Base-by-base conservation (phyloP, 2,113 vertebrate species). In the Microtus ochrogaster region DNA sequence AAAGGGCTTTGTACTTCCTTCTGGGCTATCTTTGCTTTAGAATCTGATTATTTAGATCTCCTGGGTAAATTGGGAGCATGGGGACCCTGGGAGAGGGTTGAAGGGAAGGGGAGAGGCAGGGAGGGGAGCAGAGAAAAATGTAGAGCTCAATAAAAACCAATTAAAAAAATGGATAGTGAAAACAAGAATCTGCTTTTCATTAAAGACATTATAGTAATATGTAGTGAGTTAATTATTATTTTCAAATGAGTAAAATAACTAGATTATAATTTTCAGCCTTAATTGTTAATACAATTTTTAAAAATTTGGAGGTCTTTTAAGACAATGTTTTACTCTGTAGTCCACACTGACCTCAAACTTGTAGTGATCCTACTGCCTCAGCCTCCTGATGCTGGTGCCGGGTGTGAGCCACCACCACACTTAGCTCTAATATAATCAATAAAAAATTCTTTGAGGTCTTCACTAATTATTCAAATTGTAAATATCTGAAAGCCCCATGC, bases 201-300 rank as follows among this genome's bases (percentile, higher is more conserved):
- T 84, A 76, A 92, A 94, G 44, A 87, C 33, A 77, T 44, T 92
- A 87, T n/a, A 81, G 21, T 93, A 74, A 55, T 52, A 90, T 70
- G 63, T 49, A 70, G 52, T 83, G 7, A 90, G 55, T 58, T 88
- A 41, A 52, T 44, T 89, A 49, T n/a, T 88, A 39, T 77, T 86
- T 94, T 90, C 52, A 76, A 91, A 76, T 81, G 33, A 96, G 79
- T 68, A 30, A 87, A 90, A 52, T 66, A 91, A 94, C 7, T 55
- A 68, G 66, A 78, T 70, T 76, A 63, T 83, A 63, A 63, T 61
- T 86, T 93, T 93, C 47, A 41, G 90, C 63, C 90, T 94, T 90
- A 95, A 78, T 94, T 91, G 79, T 70, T 90, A 91, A 85, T 85
- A 85, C 5, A 9, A 85, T 85, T 83, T 83, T 83, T 33, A 47